Conservation (phyloP, 2,797 vertebrate genomes). For the Hippocampus kuda region DNA sequence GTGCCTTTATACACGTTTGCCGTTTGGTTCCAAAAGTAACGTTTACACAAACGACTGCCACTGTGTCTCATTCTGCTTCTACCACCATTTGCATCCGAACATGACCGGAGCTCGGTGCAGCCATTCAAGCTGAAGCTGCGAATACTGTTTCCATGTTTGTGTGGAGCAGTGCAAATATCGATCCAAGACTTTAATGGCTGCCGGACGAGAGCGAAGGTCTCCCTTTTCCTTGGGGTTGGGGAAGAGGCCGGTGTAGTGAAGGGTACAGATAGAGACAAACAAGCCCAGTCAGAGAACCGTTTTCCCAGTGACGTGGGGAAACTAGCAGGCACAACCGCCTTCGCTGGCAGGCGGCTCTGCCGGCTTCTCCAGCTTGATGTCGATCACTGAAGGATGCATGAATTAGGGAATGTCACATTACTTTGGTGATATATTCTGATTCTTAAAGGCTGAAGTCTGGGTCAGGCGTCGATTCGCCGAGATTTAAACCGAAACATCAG, state of each 20-base stretch:
- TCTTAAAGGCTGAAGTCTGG: no score
- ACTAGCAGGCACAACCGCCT: conserved; percentile 95
- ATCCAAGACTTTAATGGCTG: conserved; percentile 56
- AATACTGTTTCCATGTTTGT: conserved; percentile 18
- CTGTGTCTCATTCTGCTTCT: background rate
- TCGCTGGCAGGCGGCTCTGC: conserved; percentile 86
- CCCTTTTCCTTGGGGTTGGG: conserved; percentile 47
- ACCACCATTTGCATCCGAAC: background rate
- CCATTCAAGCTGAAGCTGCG: background rate
- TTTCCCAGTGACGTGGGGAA: conserved; percentile 17
- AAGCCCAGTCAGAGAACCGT: conserved; percentile 39
- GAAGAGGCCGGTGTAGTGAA: conserved; percentile 54
- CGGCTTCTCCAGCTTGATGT: conserved; percentile 95
- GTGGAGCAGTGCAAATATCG: conserved; percentile 24
- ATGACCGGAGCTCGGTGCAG: background rate
- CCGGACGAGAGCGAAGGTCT: conserved; percentile 69
- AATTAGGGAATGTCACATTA: conserved; percentile 66
- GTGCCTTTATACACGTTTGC: background rate
- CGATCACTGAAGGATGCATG: conserved; percentile 78
- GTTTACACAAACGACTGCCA: background rate
- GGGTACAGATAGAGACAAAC: conserved; percentile 34
- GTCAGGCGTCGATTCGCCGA: no score
- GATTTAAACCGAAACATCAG: no score
- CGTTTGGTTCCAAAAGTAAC: conserved; percentile 28
- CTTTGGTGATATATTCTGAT: background rate